Evolutionary conservation across 2,888 invertebrate species (phyloP).

Genomic region (Chydorus sphaericus): DNA sequence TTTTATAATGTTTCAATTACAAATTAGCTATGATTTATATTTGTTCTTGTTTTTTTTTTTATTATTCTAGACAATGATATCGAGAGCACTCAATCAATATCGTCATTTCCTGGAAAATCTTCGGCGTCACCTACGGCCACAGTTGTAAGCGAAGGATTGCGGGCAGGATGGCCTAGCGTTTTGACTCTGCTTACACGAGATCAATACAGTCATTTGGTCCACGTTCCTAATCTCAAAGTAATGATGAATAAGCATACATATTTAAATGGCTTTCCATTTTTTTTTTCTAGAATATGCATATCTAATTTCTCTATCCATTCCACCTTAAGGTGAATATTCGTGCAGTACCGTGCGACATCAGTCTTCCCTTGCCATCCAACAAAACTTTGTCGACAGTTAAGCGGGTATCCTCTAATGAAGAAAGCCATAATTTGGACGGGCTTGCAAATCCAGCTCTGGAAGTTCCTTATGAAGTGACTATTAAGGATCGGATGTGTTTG

Average conservation of each 20-base stretch:
- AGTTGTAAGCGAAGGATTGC: constrained; percentile 30
- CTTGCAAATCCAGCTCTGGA: constrained; percentile 28
- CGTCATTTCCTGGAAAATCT: too few relatives aligned
- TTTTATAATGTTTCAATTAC: too few relatives aligned
- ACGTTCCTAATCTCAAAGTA: constrained; percentile 71
- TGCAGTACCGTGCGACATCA: constrained; percentile 53
- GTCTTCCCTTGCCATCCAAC: constrained; percentile 18
- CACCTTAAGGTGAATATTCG: constrained; percentile 46
- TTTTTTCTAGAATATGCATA: background rate
- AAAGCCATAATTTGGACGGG: constrained; percentile 14
- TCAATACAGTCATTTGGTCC: constrained; percentile 79
- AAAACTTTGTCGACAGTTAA: constrained; percentile 15
- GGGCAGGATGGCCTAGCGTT: constrained; percentile 70
- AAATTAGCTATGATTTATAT: too few relatives aligned
- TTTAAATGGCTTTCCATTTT: background rate
- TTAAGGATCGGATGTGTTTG: constrained; percentile 81
- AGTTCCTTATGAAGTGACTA: constrained; percentile 65
- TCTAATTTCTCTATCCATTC: background rate
- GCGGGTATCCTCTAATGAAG: constrained; percentile 14
- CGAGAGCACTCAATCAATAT: too few relatives aligned
- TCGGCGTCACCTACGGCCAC: background rate
- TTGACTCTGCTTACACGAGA: constrained; percentile 70
- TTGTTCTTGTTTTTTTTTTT: too few relatives aligned
- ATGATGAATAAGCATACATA: constrained; percentile 20
- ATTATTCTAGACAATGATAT: too few relatives aligned